Conservation (phyloP, 1,140 invertebrate species). For the Drosophila mojavensis region DNA sequence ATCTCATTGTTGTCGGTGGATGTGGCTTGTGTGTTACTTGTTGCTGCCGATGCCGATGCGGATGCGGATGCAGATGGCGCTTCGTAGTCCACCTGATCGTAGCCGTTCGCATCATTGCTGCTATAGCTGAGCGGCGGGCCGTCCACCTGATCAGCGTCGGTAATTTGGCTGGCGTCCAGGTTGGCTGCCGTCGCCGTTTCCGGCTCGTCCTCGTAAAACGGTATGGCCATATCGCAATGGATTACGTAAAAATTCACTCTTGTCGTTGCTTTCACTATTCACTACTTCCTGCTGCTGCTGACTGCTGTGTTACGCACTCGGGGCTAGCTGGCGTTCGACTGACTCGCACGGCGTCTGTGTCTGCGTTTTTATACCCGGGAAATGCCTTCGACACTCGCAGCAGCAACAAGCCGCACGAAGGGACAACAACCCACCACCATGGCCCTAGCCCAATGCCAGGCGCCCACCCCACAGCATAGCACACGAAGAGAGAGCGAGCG, state of each 20-base stretch:
- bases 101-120: slow-evolving; percentile 24
- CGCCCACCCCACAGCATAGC: slow-evolving; percentile 14
- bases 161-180: slow-evolving; percentile 39
- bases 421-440: slow-evolving; percentile 40
- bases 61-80: slow-evolving; percentile 29
- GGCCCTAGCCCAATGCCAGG: slow-evolving; percentile 47
- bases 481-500: slow-evolving; percentile 7
- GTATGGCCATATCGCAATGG: slow-evolving; percentile 65
- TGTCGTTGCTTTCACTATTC: background rate
- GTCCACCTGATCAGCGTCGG: slow-evolving; percentile 72
- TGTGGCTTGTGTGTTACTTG: slow-evolving; percentile 46
- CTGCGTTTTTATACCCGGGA: slow-evolving; percentile 76
- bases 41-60: slow-evolving; percentile 20
- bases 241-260: slow-evolving; percentile 53
- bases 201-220: slow-evolving; percentile 71
- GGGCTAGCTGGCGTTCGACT: slow-evolving; percentile 58
- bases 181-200: slow-evolving; percentile 12
- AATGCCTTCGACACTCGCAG: slow-evolving; percentile 39
- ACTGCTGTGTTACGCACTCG: slow-evolving; percentile 30
- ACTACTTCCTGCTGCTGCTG: slow-evolving; percentile 20
- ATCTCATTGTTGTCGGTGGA: slow-evolving; percentile 12
- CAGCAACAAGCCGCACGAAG: slow-evolving; percentile 20
- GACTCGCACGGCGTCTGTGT: slow-evolving; percentile 49
- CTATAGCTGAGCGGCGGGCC: slow-evolving; percentile 42
- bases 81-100: slow-evolving; percentile 68